Percentiles rank a stretch among this genome's conserved stretches.
Conservation (phyloP, 2,888 invertebrate species). For the Stenolophus ochropezus region DNA sequence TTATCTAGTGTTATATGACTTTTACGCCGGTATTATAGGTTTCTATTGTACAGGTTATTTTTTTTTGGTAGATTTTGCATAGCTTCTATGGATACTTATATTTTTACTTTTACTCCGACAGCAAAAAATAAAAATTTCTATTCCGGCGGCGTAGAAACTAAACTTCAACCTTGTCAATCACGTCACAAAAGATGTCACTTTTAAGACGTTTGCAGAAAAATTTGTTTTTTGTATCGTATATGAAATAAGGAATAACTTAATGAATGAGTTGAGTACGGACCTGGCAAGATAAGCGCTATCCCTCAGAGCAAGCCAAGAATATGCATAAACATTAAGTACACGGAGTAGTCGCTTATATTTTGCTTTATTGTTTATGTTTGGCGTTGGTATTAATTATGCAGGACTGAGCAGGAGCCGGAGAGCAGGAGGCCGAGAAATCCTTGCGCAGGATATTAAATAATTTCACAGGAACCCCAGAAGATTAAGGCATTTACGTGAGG, state of each 20-base stretch:
- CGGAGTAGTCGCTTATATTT: constrained; percentile 61
- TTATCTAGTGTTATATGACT: no score
- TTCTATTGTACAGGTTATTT: no score
- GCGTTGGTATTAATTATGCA: constrained; percentile 62
- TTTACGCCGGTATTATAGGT: no score
- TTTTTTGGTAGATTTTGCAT: no score
- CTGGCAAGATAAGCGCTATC: constrained; percentile 56
- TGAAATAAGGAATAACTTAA: not conserved
- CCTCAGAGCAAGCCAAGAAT: constrained; percentile 50
- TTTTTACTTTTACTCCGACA: no score
- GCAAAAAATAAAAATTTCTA: no score
- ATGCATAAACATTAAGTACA: constrained; percentile 60
- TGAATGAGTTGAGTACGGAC: not conserved
- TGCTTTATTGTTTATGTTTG: constrained; percentile 62
- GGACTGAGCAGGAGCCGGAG: constrained; percentile 8
- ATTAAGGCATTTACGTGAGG: constrained; percentile 60
- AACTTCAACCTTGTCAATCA: no score
- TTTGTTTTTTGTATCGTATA: no score
- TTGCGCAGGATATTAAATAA: constrained; percentile 60
- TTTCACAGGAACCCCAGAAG: constrained; percentile 58
- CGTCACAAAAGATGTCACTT: no score
- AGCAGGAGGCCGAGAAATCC: constrained; percentile 49
- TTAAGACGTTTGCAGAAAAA: no score
- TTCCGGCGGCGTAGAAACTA: no score
- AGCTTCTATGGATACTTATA: no score